These are phyloP conservation scores for Cotesia vestalis DNA, from an alignment of 1,140 invertebrate genomes.

Conservation along the genomic window DNA sequence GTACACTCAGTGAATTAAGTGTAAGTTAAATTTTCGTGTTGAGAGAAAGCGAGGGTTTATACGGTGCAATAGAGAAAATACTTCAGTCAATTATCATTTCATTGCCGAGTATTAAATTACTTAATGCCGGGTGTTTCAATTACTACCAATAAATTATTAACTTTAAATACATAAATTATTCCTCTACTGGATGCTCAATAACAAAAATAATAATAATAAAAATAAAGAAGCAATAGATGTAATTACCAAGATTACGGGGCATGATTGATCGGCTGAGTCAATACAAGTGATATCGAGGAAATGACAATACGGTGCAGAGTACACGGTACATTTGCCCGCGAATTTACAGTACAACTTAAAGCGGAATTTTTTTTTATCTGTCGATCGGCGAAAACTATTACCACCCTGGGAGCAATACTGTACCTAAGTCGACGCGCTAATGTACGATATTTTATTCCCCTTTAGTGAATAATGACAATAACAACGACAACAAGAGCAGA, in stretches of 20 bases:
- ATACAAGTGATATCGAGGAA: slow-evolving; percentile 53
- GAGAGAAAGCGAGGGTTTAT: not conserved
- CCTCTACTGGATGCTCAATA: not conserved
- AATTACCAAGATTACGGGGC: too few species aligned
- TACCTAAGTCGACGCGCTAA: slow-evolving; percentile 39
- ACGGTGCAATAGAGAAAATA: slow-evolving; percentile 1
- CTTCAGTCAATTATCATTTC: slow-evolving; percentile 16
- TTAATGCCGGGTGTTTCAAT: too few species aligned
- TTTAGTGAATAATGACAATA: not conserved
- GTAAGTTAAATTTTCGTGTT: slow-evolving; percentile 24
- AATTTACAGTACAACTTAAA: slow-evolving; percentile 53
- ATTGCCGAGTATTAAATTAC: too few species aligned
- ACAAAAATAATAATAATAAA: slow-evolving; percentile 1
- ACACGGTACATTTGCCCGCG: slow-evolving; percentile 53
- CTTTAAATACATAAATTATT: not conserved
- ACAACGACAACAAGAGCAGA: not conserved
- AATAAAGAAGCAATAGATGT: not conserved
- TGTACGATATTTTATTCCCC: slow-evolving; percentile 25
- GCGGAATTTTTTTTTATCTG: slow-evolving; percentile 12
- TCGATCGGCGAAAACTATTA: slow-evolving; percentile 41
- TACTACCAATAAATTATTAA: too few species aligned
- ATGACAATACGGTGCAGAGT: slow-evolving; percentile 47
- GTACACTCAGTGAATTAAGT: too few species aligned
- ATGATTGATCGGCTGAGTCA: slow-evolving; percentile 9
- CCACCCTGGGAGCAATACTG: slow-evolving; percentile 45